phyloP scores from a whole-genome alignment of 2,888 invertebrate genomes.

The Drosophila nr. fundita region DNA sequence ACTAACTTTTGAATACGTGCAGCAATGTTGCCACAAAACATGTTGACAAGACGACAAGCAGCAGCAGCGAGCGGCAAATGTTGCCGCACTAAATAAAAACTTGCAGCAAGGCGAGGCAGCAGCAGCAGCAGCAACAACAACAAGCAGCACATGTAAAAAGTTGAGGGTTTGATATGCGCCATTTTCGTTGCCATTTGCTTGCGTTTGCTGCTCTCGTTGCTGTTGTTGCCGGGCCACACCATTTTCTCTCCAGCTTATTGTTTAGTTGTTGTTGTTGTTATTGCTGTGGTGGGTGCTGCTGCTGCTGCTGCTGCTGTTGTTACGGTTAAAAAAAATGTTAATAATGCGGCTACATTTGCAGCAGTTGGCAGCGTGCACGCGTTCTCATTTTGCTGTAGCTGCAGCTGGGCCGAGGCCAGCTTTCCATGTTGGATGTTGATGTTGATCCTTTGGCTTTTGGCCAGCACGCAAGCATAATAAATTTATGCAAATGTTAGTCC shows the following conservation, averaged over 20 bases:
- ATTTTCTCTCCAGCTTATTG: slow-evolving; percentile 45
- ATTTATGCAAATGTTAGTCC: slow-evolving; percentile 71
- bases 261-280: slow-evolving; percentile 33
- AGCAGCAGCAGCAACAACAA: slow-evolving; percentile 27
- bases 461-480: slow-evolving; percentile 70
- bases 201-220: slow-evolving; percentile 48
- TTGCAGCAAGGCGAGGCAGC: slow-evolving; percentile 63
- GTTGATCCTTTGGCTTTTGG: slow-evolving; percentile 61
- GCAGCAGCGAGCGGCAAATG: slow-evolving; percentile 44
- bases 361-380: slow-evolving; percentile 70
- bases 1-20: slow-evolving; percentile 78
- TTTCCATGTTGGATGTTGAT: slow-evolving; percentile 7
- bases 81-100: slow-evolving; percentile 64
- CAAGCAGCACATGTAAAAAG: slow-evolving; percentile 29
- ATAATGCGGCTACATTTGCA: slow-evolving; percentile 72
- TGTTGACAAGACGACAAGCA: slow-evolving; percentile 73
- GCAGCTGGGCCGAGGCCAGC: slow-evolving; percentile 31
- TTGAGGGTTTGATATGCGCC: slow-evolving; percentile 77
- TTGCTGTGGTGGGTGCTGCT: slow-evolving; percentile 56
- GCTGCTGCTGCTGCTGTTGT: slow-evolving; percentile 30
- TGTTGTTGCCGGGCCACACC: slow-evolving; percentile 50
- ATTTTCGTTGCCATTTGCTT: slow-evolving; percentile 81
- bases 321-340: slow-evolving; percentile 64
- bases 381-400: slow-evolving; percentile 49
- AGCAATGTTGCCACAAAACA: slow-evolving; percentile 73